Evolutionary conservation across 2,113 vertebrate species (phyloP), one percentile per base, ranked within the genome.

Genomic region (Alethe diademata): DNA sequence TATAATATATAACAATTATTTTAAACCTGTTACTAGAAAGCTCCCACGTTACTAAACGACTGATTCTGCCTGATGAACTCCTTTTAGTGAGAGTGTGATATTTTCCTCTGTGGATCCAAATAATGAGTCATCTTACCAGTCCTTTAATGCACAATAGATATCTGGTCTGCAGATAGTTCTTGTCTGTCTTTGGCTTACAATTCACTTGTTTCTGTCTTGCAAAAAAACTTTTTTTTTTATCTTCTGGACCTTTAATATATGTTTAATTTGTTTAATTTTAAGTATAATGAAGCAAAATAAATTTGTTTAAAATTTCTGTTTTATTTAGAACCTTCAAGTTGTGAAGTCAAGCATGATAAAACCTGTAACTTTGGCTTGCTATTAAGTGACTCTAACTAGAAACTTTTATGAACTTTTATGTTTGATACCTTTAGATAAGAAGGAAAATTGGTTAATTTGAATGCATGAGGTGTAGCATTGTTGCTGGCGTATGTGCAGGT

Each of bases 151-250:
- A 61, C 4, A 3, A 65, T 33, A 60, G 12, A 15, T 84, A 43
- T 4, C 12, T 51, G 16, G 18, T 81, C 60, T 90, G 25, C 62
- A 81, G 70, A 19, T 50, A 53, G 26, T 58, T 54, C 14, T 56
- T 50, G 8, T 69, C 50, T 51, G 19, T 45, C 31, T 61, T 73
- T 61, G 36, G 24, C 75, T 84, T 79, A 22, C 13, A n/a, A 2
- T 38, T 91, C 58, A 35, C 19, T 71, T 71, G 10, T 60, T 84
- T 86, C 16, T 69, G 28, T 50, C 50, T 75, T 69, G n/a, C 35
- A 53, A 29, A 1, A 1, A 53, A 33, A 1, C 5, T 11, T n/a
- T 11, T 38, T 38, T 56, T 56, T 19, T 42, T 0, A 20, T 84
- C 29, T 72, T 78, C 25, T 82, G 9, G 78, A 47, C 15, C 40